Base-by-base conservation (phyloP, 2,113 vertebrate genomes). In the Spilogale gracilis region DNA sequence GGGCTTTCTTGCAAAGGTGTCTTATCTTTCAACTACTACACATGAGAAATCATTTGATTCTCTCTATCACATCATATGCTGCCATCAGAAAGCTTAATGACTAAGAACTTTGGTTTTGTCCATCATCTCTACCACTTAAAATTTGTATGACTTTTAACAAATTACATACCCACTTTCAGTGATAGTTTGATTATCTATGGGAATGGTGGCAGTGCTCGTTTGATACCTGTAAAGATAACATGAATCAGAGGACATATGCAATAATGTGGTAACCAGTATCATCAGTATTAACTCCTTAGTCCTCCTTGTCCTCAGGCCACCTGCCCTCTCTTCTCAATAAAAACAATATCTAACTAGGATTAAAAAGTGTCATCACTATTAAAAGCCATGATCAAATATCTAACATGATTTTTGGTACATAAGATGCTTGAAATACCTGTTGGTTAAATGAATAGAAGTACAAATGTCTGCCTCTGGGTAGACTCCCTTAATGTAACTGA, bases 241-340 rank as follows among this genome's bases (percentile, higher is more conserved):
- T 27, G 9, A 95, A 32, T 48, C 43, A 43, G 9, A 65, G 25
- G 65, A 9, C 32, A 60, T 21, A 10, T 18, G 38, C 1, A n/a
- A 38, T 3, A 56, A 92, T 30, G 45, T 1, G 16, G 8, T 8
- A 32, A n/a, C 32, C 8, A 11, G 73, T 23, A 48, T 48, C 30
- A 16, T 20, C 7, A 1, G 2, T 4, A 16, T 58, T 63, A 27
- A 61, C 1, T 6, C 2, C 45, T 25, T 13, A 18, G 4, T 12
- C 11, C 23, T 6, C 12, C 16, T 25, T 9, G 21, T 21, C 17
- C 45, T 14, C 2, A 6, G n/a, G 18, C 6, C 21, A 58, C 20
- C 8, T 14, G 32, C 32, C 12, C 13, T 56, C 25, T 50, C 30
- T 11, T 89, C 6, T 65, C 25, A 74, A 61, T 6, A 74, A 48